Evolutionary conservation across 2,113 vertebrate species (phyloP), one percentile per base, ranked within the genome.

Genomic region (Ascaphus truei): DNA sequence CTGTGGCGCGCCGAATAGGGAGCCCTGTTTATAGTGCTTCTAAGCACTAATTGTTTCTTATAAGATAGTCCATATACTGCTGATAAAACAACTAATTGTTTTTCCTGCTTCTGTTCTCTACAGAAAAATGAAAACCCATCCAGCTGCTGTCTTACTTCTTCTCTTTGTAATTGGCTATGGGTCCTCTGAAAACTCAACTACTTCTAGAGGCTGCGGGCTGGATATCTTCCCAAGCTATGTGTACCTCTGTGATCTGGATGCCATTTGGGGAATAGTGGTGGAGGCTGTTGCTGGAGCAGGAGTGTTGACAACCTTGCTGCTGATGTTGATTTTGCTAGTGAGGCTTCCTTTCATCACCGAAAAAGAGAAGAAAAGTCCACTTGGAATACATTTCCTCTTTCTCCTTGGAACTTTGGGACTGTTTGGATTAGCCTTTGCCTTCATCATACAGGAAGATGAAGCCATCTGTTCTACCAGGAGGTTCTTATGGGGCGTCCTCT

Each of bases 221-320:
- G 94, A 95, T 16, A 86, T 94, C 0, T 85, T 86, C 22, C 92
- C 92, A 1, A 94, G 94, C 73, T 98, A 95, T 34, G 85, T 94
- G 6, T 85, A 93, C 73, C 91, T 98, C 62, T 98, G 96, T 2
- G 93, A 98, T 82, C 91, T 98, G 92, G 95, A 98, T 80, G 90
- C 93, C 57, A 81, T 96, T 20, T 98, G 96, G 96, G 96, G 96
- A 0, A 96, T 98, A 34, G 95, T 93, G 0, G 81, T 98, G 22
- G 96, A 96, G 79, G 91, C 91, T 0, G 89, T 93, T 8, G 95
- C 96, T 0, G 93, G 91, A 1, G 90, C 93, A 0, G 96, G 96
- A 0, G 88, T 81, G 51, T 83, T 98, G 78, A 91, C 93, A n/a
- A 90, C 92, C 0, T 25, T 96, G 2, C 73, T 98, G 45, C 83